These are phyloP conservation scores for Myotis davidii DNA, from an alignment of 2,113 vertebrate genomes.

Conservation along the genomic window DNA sequence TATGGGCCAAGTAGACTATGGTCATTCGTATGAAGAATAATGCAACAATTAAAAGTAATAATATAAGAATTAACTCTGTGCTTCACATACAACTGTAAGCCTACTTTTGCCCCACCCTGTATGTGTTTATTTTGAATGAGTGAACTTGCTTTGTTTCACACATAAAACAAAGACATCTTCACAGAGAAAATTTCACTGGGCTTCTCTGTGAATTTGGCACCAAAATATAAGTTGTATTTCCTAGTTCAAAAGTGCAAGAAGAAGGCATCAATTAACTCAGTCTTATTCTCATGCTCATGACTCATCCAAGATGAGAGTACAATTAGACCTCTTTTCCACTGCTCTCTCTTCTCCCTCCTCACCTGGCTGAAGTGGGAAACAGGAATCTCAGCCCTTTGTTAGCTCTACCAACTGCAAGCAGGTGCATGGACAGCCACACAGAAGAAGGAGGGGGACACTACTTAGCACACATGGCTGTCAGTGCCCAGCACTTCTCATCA, in stretches of 20 bases:
- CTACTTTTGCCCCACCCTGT: neutral
- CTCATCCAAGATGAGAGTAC: neutral
- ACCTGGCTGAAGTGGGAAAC: neutral
- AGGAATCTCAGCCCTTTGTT: accelerated
- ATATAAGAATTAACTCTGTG: neutral
- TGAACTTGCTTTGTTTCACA: neutral
- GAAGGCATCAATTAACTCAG: accelerated
- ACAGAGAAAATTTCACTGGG: neutral
- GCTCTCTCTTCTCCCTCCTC: neutral
- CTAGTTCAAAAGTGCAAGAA: neutral
- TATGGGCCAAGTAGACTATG: neutral
- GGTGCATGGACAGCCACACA: accelerated
- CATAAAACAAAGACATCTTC: neutral
- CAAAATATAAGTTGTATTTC: neutral
- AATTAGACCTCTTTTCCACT: accelerated
- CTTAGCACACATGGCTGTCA: accelerated
- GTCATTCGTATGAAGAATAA: neutral
- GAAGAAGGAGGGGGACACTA: accelerated
- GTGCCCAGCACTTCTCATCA: too few relatives aligned
- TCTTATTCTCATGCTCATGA: neutral
- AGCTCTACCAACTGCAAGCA: neutral
- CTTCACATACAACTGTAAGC: neutral
- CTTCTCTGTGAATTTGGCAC: neutral
- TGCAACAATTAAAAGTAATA: neutral
- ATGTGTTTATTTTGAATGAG: neutral